A percentile compares a stretch with the other conserved stretches of the same genome.
phyloP scores from a whole-genome alignment of 2,888 invertebrate species.

The Mythimna pallens region DNA sequence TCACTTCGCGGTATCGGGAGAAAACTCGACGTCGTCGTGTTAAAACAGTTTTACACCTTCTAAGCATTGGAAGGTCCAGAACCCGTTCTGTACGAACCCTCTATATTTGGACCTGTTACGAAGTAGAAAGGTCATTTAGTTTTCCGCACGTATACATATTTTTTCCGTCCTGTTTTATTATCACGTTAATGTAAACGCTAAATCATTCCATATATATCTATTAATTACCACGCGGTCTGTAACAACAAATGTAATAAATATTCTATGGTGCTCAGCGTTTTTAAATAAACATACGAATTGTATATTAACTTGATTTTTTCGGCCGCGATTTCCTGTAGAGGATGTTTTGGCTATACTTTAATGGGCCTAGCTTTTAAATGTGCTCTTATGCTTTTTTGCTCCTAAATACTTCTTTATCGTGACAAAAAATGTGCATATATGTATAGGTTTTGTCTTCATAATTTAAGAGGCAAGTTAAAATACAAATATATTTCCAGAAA shows the following conservation, averaged over 20 bases:
- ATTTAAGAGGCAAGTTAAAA: background rate
- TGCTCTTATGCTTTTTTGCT: constrained; percentile 15
- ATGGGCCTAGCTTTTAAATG: constrained; percentile 39
- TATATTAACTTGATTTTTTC: constrained; percentile 31
- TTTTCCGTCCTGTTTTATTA: constrained; percentile 42
- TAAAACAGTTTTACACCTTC: constrained; percentile 66
- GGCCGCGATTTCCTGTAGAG: constrained; percentile 48
- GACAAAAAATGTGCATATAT: constrained; percentile 7
- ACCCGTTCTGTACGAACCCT: constrained; percentile 50
- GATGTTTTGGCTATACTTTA: constrained; percentile 31
- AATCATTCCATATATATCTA: constrained; percentile 19
- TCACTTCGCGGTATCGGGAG: constrained; percentile 65
- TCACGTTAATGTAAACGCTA: constrained; percentile 30
- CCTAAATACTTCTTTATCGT: constrained; percentile 7
- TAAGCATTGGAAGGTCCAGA: constrained; percentile 37
- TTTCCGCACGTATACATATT: constrained; percentile 43
- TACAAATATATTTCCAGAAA: constrained; percentile 1
- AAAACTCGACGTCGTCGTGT: constrained; percentile 56
- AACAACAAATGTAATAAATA: constrained; percentile 26
- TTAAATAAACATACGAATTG: constrained; percentile 32
- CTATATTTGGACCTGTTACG: constrained; percentile 46
- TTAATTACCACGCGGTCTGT: constrained; percentile 27
- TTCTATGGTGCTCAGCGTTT: constrained; percentile 3
- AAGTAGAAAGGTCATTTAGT: constrained; percentile 53
- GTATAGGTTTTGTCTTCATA: background rate